phyloP scores from a whole-genome alignment of 2,888 invertebrate species.

The Megamerina dolium region DNA sequence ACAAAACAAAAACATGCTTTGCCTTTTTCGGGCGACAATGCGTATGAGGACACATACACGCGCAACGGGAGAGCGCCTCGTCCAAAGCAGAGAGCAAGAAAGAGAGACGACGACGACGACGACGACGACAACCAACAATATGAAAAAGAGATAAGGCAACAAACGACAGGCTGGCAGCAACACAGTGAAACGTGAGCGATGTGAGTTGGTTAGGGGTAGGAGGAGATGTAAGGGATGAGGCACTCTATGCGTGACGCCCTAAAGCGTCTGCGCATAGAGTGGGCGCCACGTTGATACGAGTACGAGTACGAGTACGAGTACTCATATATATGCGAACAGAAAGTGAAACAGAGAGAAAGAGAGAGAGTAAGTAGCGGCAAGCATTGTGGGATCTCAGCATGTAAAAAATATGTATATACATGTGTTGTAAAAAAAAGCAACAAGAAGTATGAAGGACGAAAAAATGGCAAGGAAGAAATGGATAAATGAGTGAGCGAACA shows the following conservation, averaged over 20 bases:
- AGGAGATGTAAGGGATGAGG: not conserved
- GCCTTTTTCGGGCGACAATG: too few species aligned
- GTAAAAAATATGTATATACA: too few species aligned
- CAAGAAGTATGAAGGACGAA: slow-evolving; percentile 18
- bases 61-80: slow-evolving; percentile 3
- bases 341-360: too few species aligned
- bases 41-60: slow-evolving; percentile 1
- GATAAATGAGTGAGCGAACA: slow-evolving; percentile 5
- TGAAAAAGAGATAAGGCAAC: slow-evolving; percentile 18
- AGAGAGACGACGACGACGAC: slow-evolving; percentile 10
- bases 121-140: slow-evolving; percentile 7
- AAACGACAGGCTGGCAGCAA: not conserved
- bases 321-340: too few species aligned
- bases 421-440: too few species aligned
- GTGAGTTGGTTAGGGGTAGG: not conserved
- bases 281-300: too few species aligned
- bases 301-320: too few species aligned
- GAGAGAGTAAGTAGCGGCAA: too few species aligned
- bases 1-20: slow-evolving; percentile 14
- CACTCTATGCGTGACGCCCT: too few species aligned
- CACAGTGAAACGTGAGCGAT: too few species aligned
- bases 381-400: too few species aligned
- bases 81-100: not conserved
- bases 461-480: not conserved
- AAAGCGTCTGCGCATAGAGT: slow-evolving; percentile 21